These are phyloP conservation scores for Cromileptes altivelis DNA, from an alignment of 2,113 vertebrate genomes.

Conservation along the genomic window DNA sequence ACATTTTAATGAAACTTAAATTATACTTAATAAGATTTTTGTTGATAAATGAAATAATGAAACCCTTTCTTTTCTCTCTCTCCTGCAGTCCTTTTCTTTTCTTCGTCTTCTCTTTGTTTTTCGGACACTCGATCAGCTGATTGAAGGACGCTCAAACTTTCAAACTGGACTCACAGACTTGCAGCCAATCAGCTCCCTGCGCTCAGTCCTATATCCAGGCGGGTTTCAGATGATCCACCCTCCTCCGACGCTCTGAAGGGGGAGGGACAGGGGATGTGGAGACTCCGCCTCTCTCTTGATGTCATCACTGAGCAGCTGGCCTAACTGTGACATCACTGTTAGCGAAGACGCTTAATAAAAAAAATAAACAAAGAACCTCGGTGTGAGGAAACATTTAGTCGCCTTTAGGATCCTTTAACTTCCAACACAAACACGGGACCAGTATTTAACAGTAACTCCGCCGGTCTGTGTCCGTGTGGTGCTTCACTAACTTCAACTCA, in stretches of 20 bases:
- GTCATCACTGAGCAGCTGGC: constrained; percentile 62
- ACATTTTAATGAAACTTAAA: too few relatives aligned
- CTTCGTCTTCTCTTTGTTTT: constrained; percentile 39
- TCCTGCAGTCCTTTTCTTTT: constrained; percentile 46
- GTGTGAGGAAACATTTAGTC: not conserved
- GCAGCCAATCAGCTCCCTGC: constrained; percentile 63
- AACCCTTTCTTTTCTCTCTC: not conserved
- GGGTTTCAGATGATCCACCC: constrained; percentile 78
- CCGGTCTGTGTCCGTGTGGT: too few relatives aligned
- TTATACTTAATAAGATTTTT: too few relatives aligned
- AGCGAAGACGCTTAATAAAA: constrained; percentile 9
- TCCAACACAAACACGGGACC: too few relatives aligned
- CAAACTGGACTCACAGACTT: constrained; percentile 40
- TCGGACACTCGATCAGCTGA: constrained; percentile 36
- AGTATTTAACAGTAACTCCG: too few relatives aligned
- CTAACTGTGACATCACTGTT: constrained; percentile 17
- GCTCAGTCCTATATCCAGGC: constrained; percentile 46
- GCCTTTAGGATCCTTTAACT: constrained; percentile 41
- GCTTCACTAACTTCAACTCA: too few relatives aligned
- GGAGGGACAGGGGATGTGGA: constrained; percentile 74
- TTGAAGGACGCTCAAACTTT: constrained; percentile 34
- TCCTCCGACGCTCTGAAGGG: constrained; percentile 45
- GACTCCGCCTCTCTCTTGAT: constrained; percentile 71
- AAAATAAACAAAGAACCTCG: not conserved
- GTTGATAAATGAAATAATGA: too few relatives aligned